A percentile compares a stretch with the other conserved stretches of the same genome.
Evolutionary conservation across 1,140 invertebrate species (phyloP).

Genomic region (Eurosta solidaginis): DNA sequence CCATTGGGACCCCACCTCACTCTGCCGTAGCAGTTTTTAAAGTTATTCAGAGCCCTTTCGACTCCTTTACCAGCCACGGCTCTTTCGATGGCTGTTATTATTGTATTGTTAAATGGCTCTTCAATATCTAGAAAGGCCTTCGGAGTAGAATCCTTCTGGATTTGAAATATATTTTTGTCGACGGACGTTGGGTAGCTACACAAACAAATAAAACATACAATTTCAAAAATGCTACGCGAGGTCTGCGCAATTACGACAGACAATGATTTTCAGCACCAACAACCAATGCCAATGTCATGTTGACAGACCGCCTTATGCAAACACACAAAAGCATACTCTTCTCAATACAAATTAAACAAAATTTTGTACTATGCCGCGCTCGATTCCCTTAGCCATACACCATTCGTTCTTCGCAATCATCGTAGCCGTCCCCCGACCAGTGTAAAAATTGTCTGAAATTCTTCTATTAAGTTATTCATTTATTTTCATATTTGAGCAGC

Average conservation of each 20-base stretch:
- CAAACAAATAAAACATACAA: neutral
- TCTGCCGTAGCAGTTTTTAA: no score
- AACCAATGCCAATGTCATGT: conserved; percentile 18
- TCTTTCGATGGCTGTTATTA: no score
- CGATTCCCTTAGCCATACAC: neutral
- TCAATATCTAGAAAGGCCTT: no score
- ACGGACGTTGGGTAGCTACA: no score
- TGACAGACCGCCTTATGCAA: neutral
- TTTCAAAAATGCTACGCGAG: neutral
- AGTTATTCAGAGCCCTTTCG: no score
- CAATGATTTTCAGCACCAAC: neutral
- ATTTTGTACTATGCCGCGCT: neutral
- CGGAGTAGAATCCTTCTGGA: no score
- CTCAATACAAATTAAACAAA: neutral
- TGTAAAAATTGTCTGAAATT: no score
- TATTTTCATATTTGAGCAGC: conserved; percentile 26
- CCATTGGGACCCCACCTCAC: no score
- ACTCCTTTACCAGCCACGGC: no score
- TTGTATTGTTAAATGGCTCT: no score
- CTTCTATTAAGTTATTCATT: conserved; percentile 17
- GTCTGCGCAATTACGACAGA: neutral
- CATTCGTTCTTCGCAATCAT: neutral
- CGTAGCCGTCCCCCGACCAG: neutral
- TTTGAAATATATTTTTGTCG: no score
- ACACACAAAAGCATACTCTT: neutral